A percentile compares a stretch with the other conserved stretches of the same genome.
Conservation (phyloP, 2,797 vertebrate genomes). For the Tamandua tetradactyla region DNA sequence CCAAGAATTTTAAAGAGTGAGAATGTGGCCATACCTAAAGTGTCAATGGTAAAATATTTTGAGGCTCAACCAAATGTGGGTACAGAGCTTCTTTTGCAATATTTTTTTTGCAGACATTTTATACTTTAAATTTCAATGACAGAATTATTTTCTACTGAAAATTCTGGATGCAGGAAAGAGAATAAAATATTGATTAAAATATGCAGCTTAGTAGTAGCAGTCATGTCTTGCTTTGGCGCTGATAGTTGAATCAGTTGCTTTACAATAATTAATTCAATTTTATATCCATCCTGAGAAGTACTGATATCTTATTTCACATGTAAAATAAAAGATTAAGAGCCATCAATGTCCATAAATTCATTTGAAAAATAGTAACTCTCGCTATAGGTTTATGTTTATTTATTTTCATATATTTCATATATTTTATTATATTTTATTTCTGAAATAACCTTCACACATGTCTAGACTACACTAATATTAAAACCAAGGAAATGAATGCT, state of each 20-base stretch:
- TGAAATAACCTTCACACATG: background rate
- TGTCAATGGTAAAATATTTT: background rate
- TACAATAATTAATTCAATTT: background rate
- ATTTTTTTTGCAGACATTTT: background rate
- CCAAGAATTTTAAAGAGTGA: conserved; percentile 44
- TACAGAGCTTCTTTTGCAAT: background rate
- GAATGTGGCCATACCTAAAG: background rate
- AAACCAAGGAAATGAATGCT: background rate
- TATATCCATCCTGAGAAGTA: background rate
- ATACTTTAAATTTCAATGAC: background rate
- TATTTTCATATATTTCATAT: background rate
- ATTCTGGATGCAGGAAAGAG: background rate
- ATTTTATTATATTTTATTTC: background rate
- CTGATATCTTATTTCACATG: background rate
- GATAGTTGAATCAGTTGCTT: background rate
- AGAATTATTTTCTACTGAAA: background rate
- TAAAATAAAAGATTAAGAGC: background rate
- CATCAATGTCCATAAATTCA: background rate
- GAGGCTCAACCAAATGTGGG: background rate
- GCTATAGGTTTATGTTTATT: background rate
- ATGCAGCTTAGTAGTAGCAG: background rate
- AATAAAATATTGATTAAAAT: background rate
- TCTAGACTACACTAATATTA: background rate
- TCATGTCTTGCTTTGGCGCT: background rate
- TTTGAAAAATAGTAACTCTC: background rate